phyloP scores from a whole-genome alignment of 2,797 vertebrate species.

The Potorous gilbertii region DNA sequence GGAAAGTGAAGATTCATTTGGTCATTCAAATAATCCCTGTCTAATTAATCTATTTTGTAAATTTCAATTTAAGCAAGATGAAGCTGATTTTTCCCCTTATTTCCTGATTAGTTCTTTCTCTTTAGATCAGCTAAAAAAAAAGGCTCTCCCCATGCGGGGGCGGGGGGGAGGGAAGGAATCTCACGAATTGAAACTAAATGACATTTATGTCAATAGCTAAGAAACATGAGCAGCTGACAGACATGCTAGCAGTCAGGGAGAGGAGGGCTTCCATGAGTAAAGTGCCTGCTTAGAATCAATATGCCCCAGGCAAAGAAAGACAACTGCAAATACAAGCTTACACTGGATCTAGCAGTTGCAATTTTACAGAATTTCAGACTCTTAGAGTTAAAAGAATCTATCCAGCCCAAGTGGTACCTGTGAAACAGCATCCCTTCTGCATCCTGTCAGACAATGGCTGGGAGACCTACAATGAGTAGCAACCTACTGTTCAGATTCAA shows the following conservation, averaged over 20 bases:
- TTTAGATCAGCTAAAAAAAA: not conserved
- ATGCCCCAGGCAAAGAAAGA: not conserved
- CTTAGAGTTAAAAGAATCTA: not conserved
- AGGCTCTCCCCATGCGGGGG: not conserved
- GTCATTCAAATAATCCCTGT: not conserved
- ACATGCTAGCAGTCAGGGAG: not conserved
- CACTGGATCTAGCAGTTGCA: not conserved
- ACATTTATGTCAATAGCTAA: conserved; percentile 8
- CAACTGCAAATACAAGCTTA: not conserved
- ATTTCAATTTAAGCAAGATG: not conserved
- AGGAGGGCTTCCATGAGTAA: not conserved
- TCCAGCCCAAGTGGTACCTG: not conserved
- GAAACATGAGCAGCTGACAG: conserved; percentile 6
- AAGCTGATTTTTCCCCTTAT: not conserved
- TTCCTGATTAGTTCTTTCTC: not conserved
- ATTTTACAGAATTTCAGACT: not conserved
- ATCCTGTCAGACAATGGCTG: not conserved
- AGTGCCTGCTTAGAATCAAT: conserved; percentile 1
- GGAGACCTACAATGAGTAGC: not conserved
- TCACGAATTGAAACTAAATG: not conserved
- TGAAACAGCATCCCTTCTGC: not conserved
- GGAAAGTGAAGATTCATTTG: not conserved
- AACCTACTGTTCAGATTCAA: not conserved
- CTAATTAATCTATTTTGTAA: not conserved
- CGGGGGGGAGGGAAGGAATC: not conserved